Evolutionary conservation across 2,113 vertebrate genomes (phyloP).

Genomic region (Callipepla squamata): DNA sequence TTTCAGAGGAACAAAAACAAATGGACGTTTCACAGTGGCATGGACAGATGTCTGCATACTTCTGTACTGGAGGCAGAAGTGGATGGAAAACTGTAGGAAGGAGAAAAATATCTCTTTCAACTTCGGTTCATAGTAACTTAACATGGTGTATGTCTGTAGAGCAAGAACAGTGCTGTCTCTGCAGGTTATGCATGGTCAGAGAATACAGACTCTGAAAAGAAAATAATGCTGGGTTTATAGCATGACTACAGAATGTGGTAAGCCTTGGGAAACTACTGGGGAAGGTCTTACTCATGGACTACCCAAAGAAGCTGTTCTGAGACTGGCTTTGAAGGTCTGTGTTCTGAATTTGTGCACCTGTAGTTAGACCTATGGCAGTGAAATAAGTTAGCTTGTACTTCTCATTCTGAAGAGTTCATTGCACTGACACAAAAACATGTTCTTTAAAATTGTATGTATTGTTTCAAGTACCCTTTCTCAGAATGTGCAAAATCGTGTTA

Average conservation of each 20-base stretch:
- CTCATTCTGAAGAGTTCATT: background rate
- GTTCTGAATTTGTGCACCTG: background rate
- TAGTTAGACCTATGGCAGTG: background rate
- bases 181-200: background rate
- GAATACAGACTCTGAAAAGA: background rate
- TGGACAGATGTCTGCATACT: background rate
- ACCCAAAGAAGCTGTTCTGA: background rate
- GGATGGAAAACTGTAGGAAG: background rate
- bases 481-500: background rate
- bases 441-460: background rate
- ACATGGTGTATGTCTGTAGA: background rate
- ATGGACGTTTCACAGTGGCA: rapidly evolving
- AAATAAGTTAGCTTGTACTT: background rate
- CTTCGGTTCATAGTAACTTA: background rate
- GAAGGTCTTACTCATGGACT: background rate
- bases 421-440: background rate
- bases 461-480: background rate
- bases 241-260: background rate
- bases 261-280: background rate
- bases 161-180: background rate
- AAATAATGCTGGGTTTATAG: background rate
- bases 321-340: background rate
- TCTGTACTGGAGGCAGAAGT: background rate
- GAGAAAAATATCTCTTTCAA: background rate
- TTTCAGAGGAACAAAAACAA: background rate